Conservation (phyloP, 23 tunicate species). For the Halocynthia aurantium region DNA sequence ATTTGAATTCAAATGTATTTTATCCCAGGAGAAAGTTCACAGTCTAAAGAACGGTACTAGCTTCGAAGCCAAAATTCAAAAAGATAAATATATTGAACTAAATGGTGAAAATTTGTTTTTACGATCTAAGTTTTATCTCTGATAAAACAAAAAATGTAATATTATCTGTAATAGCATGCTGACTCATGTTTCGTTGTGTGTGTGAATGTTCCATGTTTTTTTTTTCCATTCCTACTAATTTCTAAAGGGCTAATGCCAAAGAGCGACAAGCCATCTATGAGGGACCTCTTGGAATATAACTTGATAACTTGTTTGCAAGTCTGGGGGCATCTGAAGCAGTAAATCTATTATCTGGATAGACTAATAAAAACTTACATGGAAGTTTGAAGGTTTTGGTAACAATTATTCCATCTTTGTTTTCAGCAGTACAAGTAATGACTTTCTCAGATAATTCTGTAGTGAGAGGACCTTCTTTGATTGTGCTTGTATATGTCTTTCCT, state of each 20-base stretch:
- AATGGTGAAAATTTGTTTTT: too few species aligned
- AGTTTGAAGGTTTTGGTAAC: slow-evolving; percentile 21
- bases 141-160: too few species aligned
- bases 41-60: neutral
- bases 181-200: too few species aligned
- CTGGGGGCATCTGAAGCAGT: too few species aligned
- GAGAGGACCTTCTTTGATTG: slow-evolving; percentile 44
- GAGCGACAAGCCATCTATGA: too few species aligned
- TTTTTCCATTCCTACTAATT: too few species aligned
- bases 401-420: slow-evolving; percentile 2
- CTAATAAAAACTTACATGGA: slow-evolving; percentile 45
- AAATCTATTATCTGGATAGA: neutral
- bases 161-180: neutral
- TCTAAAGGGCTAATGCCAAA: too few species aligned
- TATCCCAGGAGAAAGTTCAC: neutral
- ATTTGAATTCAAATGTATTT: neutral
- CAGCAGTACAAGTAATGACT: slow-evolving; percentile 30
- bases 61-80: neutral
- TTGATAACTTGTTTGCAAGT: too few species aligned
- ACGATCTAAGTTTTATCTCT: too few species aligned
- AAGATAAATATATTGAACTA: neutral
- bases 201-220: too few species aligned
- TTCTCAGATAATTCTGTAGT: slow-evolving; percentile 28
- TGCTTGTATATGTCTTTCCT: slow-evolving; percentile 16
- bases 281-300: too few species aligned